Percentiles rank a stretch among this genome's conserved stretches.
Evolutionary conservation across 2,113 vertebrate genomes (phyloP).

Genomic region (Melanerpes aurifrons): DNA sequence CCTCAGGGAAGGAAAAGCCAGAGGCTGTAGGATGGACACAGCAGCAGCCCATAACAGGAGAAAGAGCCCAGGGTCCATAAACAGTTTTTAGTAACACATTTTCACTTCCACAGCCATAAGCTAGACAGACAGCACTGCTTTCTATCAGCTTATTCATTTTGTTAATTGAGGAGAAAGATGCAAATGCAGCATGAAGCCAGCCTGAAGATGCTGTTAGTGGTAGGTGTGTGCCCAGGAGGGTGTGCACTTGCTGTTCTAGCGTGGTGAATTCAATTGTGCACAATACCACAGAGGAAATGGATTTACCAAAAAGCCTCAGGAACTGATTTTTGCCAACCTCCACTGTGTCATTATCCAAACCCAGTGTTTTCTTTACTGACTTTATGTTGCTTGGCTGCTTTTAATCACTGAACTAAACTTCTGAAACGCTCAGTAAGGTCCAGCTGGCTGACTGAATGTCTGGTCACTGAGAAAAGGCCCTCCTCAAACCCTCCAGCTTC

Average conservation of each 20-base stretch:
- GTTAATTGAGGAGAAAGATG: not conserved
- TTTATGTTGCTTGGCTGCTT: slow-evolving; percentile 20
- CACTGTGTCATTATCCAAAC: not conserved
- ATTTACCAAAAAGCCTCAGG: not conserved
- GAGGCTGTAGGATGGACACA: not conserved
- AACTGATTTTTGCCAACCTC: slow-evolving; percentile 8
- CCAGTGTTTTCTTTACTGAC: slow-evolving; percentile 8
- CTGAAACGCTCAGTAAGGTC: not conserved
- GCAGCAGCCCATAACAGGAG: not conserved
- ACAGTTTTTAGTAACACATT: not conserved
- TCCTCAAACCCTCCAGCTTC: not conserved
- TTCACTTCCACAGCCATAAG: not conserved
- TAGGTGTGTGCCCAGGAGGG: not conserved
- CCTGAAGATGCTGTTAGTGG: not conserved
- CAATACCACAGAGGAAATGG: slow-evolving; percentile 1
- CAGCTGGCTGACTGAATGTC: not conserved
- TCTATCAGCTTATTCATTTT: not conserved
- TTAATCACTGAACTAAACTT: slow-evolving; percentile 5
- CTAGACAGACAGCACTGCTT: not conserved
- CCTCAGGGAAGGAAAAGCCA: not conserved
- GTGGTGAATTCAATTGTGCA: not conserved
- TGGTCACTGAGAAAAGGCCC: not conserved
- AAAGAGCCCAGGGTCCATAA: not conserved
- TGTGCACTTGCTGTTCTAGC: not conserved
- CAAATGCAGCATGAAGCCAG: not conserved